Base-by-base conservation (phyloP, 2,113 vertebrate genomes). In the Brachyhypopomus occidentalis region DNA sequence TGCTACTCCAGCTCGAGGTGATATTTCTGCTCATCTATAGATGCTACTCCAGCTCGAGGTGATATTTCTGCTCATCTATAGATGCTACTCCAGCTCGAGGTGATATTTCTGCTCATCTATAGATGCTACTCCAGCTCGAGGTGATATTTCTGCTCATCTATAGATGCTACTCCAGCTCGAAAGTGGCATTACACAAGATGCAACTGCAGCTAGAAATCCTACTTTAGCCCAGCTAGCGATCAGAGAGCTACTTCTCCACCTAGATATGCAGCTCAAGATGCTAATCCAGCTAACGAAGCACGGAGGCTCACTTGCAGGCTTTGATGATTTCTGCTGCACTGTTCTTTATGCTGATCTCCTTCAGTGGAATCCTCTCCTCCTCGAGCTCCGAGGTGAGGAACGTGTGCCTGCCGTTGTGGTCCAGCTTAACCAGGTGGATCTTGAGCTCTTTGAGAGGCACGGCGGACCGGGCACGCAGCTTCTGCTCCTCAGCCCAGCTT, bases 391-490 rank as follows among this genome's bases (percentile, higher is more conserved):
- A 95, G 52, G 95, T 92, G 1, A 95, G 94, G 80, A 95, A 96
- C 0, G 94, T 95, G 80, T 95, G 94, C 59, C 92, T 92, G 79
- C 93, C 93, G 0, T 89, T 92, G 0, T 92, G 94, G 84, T 96
- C 92, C 41, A 97, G 91, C 84, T 95, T 97, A 81, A 96, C 92
- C 69, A 97, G 87, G 3, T 94, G 87, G 79, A 97, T 95, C 91
- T 93, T 97, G n/a, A 96, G 89, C 89, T 96, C 95, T 85, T 95
- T 96, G 9, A 92, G 94, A 0, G 96, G 92, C 8, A 95, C 94
- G 80, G 96, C 92, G 2, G 94, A 95, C 72, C 96, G 82, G 0
- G 94, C 94, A 45, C 94, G 93, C 30, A 95, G 90, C 87, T 94
- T 96, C 25, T 95, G 85, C 20, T 95, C 92, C 77, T 96, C 94